Conservation (phyloP, 1,140 invertebrate species). For the Diachasmimorpha longicaudata region DNA sequence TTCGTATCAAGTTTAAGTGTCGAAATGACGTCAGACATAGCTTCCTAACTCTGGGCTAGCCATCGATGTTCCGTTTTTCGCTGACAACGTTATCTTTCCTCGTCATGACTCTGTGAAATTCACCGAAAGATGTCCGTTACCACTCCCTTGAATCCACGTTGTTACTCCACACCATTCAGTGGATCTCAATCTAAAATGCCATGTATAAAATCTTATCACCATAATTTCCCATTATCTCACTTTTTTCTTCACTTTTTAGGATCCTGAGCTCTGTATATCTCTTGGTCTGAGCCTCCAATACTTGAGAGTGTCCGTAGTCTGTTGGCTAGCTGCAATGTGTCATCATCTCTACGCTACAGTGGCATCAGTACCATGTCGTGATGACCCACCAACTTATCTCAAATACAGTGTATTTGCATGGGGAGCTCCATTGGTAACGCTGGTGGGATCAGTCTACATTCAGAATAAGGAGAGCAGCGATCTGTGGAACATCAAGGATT, state of each 20-base stretch:
- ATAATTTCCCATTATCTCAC: background rate
- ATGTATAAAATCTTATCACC: no score
- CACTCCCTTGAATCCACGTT: background rate
- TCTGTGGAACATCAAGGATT: slow-evolving; percentile 51
- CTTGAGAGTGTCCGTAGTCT: slow-evolving; percentile 67
- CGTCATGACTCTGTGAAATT: background rate
- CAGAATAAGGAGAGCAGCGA: slow-evolving; percentile 50
- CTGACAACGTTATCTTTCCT: background rate
- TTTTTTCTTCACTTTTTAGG: slow-evolving; percentile 59
- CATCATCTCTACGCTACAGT: slow-evolving; percentile 66
- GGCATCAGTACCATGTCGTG: slow-evolving; percentile 53
- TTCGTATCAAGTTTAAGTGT: background rate
- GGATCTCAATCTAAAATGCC: background rate
- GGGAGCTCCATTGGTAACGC: slow-evolving; percentile 57
- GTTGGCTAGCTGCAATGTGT: slow-evolving; percentile 69
- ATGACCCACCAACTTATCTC: slow-evolving; percentile 58
- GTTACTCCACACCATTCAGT: background rate
- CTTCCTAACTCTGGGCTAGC: background rate
- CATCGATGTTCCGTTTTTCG: background rate
- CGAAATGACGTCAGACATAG: background rate
- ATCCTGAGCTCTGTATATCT: slow-evolving; percentile 69
- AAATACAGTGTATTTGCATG: slow-evolving; percentile 63
- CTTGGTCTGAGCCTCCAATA: slow-evolving; percentile 69
- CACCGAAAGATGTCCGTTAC: background rate
- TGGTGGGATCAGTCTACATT: slow-evolving; percentile 47